Evolutionary conservation across 2,888 invertebrate genomes (phyloP).

Genomic region (Rotaria socialis): DNA sequence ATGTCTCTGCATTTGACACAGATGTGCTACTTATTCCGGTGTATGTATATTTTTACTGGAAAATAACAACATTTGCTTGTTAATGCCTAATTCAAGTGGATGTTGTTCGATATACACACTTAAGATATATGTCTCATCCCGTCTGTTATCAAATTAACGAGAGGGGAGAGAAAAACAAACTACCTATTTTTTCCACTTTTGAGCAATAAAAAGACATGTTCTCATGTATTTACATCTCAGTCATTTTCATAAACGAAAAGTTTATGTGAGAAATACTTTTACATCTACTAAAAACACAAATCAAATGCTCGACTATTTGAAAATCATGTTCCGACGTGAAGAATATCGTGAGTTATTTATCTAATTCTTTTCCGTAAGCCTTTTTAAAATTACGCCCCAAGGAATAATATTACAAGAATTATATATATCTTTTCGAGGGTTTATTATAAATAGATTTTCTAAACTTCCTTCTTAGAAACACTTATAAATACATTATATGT

Average conservation of each 20-base stretch:
- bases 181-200: background rate
- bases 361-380: too few relatives aligned
- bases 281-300: background rate
- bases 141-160: slow-evolving; percentile 10
- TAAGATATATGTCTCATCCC: background rate
- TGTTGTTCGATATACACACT: slow-evolving; percentile 14
- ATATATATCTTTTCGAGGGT: too few relatives aligned
- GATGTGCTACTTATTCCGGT: background rate
- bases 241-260: background rate
- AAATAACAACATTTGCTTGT: slow-evolving; percentile 29
- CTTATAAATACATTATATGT: too few relatives aligned
- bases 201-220: background rate
- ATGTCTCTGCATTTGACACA: background rate
- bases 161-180: background rate
- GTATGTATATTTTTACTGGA: background rate
- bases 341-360: background rate
- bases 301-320: background rate
- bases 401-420: too few relatives aligned
- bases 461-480: too few relatives aligned
- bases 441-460: too few relatives aligned
- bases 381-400: too few relatives aligned
- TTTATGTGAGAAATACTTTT: background rate
- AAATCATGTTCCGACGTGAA: background rate
- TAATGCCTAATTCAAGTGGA: slow-evolving; percentile 9
- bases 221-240: background rate